Conservation (phyloP, 1,140 invertebrate species). For the Druon quercuslanigerum region DNA sequence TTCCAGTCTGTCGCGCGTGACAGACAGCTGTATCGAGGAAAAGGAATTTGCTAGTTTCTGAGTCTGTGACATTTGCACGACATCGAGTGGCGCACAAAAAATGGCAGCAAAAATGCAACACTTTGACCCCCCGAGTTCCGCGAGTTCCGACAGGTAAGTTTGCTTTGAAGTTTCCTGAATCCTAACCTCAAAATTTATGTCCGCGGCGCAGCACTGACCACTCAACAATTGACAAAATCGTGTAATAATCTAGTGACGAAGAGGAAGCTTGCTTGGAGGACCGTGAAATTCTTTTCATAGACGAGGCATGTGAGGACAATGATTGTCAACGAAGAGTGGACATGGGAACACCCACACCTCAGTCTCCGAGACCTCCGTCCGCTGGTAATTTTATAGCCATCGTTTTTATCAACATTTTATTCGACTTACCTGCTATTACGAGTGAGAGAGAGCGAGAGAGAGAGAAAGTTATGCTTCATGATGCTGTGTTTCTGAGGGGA, state of each 20-base stretch:
- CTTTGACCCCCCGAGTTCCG: conserved; percentile 18
- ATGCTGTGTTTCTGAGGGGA: too few relatives aligned
- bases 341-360: conserved; percentile 12
- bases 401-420: not conserved
- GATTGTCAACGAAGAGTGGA: conserved; percentile 16
- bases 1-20: not conserved
- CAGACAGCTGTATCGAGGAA: not conserved
- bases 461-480: too few relatives aligned
- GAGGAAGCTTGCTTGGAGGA: conserved; percentile 5
- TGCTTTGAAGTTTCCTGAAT: not conserved
- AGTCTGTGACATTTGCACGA: not conserved
- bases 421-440: not conserved
- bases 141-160: conserved; percentile 12
- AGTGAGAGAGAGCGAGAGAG: too few relatives aligned
- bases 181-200: conserved; percentile 21
- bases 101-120: conserved; percentile 22
- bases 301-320: conserved; percentile 5
- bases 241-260: conserved; percentile 19
- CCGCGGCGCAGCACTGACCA: conserved; percentile 1
- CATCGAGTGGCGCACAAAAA: not conserved
- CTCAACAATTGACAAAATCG: not conserved
- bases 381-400: conserved; percentile 23
- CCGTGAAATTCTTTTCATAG: conserved; percentile 1
- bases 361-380: conserved; percentile 14
- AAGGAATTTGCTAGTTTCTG: not conserved